Evolutionary conservation across 2,797 vertebrate species (phyloP).

Genomic region (Karalla daura): DNA sequence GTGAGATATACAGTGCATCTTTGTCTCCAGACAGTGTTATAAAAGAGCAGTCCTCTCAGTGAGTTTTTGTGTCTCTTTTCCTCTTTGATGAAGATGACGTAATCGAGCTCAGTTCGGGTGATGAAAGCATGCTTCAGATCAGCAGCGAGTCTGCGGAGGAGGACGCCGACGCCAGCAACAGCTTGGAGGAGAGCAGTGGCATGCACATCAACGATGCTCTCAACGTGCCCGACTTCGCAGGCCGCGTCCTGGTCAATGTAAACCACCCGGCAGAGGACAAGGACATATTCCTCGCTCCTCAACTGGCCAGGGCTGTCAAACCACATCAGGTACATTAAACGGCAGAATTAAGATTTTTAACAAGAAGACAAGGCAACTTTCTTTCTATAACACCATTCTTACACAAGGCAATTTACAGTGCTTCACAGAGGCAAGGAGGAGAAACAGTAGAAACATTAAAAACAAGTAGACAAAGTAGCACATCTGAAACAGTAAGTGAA

Average conservation of each 20-base stretch:
- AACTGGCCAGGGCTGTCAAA: conserved; percentile 94
- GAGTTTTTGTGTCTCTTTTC: too few species aligned
- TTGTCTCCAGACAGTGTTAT: background rate
- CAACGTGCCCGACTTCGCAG: conserved; percentile 93
- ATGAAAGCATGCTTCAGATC: conserved; percentile 92
- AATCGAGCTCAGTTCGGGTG: conserved; percentile 97
- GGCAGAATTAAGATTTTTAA: too few species aligned
- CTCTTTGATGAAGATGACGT: conserved; percentile 83
- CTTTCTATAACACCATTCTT: too few species aligned
- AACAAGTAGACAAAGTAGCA: too few species aligned
- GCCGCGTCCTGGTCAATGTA: conserved; percentile 94
- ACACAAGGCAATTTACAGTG: too few species aligned
- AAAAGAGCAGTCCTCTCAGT: background rate
- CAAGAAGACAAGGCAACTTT: too few species aligned
- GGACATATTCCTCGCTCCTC: conserved; percentile 94
- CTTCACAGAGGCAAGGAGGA: too few species aligned
- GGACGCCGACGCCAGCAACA: conserved; percentile 81
- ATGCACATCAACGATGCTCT: conserved; percentile 94
- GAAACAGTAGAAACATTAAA: too few species aligned
- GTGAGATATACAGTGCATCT: conserved; percentile 36
- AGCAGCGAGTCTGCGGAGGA: conserved; percentile 93
- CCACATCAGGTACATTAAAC: conserved; percentile 91
- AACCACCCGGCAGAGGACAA: conserved; percentile 97
- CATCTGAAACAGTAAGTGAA: too few species aligned
- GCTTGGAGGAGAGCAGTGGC: conserved; percentile 93